Evolutionary conservation across 2,888 invertebrate genomes (phyloP), one percentile per base, ranked within the genome.

Genomic region (Neocrepidodera transversa): DNA sequence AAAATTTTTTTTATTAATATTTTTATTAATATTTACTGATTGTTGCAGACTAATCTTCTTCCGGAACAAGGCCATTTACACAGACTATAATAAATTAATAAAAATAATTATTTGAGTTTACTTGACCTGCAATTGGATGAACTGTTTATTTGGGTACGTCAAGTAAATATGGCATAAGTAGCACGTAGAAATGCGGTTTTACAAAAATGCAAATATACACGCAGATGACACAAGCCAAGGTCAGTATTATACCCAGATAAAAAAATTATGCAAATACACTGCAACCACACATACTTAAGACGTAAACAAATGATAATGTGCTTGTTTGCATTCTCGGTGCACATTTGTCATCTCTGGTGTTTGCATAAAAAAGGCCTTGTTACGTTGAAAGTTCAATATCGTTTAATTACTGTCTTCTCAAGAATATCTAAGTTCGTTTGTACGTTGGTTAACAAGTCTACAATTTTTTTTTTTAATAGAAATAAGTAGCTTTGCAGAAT

Each of bases 141-240:
- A 8, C 28, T 28, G 28, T 28, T 10, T 38, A 35, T 42, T 53
- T 18, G 11, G 4, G 3, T n/a, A 40, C 10, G 38, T 17, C 38
- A 38, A 38, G 38, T 6, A 17, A 38, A 17, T 10, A 17, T 10
- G 17, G 38, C 2, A 17, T 38, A 38, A 38, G 38, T 17, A 11
- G 8, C 38, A 38, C 38, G 17, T 38, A 14, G 17, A 35, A 13
- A 38, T 38, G 38, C 38, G 17, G 17, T 38, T 38, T 17, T 16
- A 38, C 38, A 30, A 42, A 43, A 17, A 11, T 38, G 23, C 36
- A 47, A 45, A n/a, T n/a, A 54, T 47, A 56, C 42, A 55, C 51
- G 36, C 55, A 45, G 62, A 62, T 63, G 63, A 59, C 60, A 63
- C 57, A 63, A 60, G 20, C 23, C 53, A 63, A 63, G 63, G 63